Conservation (phyloP, 2,113 vertebrate genomes). For the Balaenoptera acutorostrata region DNA sequence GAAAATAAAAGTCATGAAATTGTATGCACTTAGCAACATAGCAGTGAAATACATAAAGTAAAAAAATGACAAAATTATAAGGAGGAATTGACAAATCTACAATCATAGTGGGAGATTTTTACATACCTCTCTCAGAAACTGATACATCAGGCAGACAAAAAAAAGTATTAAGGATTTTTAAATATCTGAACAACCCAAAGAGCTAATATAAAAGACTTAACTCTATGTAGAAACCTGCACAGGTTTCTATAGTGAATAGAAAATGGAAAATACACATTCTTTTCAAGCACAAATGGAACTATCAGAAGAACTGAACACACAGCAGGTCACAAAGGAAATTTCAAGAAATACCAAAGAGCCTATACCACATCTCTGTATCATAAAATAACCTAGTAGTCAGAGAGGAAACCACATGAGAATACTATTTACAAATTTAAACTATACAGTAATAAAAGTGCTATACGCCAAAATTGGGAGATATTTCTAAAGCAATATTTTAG, state of each 20-base stretch:
- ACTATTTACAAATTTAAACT: background rate
- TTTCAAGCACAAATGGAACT: background rate
- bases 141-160: background rate
- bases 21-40: background rate
- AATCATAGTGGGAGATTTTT: background rate
- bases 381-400: background rate
- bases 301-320: background rate
- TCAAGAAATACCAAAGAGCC: background rate
- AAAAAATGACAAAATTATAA: background rate
- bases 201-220: background rate
- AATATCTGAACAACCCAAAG: background rate
- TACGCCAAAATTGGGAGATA: background rate
- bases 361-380: background rate
- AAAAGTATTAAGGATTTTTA: background rate
- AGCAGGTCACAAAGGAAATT: background rate
- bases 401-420: background rate
- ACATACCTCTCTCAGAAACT: background rate
- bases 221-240: background rate
- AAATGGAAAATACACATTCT: background rate
- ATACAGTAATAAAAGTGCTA: background rate
- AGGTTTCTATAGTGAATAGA: background rate
- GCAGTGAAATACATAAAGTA: background rate
- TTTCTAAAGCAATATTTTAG: background rate
- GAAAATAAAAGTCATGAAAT: background rate
- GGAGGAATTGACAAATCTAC: background rate